Conservation (phyloP, 1,140 invertebrate species). For the Rhopalosiphum padi region DNA sequence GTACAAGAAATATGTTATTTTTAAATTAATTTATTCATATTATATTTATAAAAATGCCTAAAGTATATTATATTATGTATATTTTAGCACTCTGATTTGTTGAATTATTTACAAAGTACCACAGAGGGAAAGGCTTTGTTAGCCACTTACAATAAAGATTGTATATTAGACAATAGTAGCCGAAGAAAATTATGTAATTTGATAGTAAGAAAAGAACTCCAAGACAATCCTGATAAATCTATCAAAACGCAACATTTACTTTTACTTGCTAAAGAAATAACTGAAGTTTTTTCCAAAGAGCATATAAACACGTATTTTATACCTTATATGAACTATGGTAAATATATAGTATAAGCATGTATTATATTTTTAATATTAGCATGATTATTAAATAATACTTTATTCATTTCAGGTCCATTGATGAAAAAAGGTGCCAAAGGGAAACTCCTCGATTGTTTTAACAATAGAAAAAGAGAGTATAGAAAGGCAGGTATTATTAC, state of each 20-base stretch:
- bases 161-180: not conserved
- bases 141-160: not conserved
- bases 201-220: not conserved
- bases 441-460: not conserved
- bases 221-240: not conserved
- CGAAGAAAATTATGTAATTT: not conserved
- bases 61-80: not conserved
- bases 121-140: not conserved
- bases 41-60: not conserved
- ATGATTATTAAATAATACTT: not conserved
- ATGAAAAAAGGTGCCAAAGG: conserved; percentile 1
- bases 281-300: not conserved
- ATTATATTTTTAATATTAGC: not conserved
- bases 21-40: no score
- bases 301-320: not conserved
- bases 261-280: not conserved
- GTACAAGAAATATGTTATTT: no score
- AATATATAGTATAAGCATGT: not conserved
- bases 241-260: not conserved
- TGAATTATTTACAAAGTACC: not conserved
- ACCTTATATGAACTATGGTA: not conserved
- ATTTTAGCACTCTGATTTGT: not conserved
- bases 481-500: not conserved
- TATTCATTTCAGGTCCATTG: not conserved
- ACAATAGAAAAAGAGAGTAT: not conserved